Conservation (phyloP, 2,113 vertebrate genomes). For the Aviceda subcristata region DNA sequence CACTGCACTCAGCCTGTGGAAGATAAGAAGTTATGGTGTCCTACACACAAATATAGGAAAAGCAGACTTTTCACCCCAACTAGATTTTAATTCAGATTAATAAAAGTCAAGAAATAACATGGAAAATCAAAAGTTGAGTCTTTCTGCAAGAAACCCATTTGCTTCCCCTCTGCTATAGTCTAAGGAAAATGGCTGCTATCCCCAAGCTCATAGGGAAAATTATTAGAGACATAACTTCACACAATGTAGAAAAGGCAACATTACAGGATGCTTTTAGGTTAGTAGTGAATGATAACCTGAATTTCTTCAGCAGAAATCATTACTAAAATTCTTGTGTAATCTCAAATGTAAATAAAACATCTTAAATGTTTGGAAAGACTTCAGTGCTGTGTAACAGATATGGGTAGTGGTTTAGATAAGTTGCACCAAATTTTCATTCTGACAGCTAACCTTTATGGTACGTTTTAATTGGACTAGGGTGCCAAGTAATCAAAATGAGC, state of each 20-base stretch:
- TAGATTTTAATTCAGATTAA: not conserved
- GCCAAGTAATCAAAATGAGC: slow-evolving; percentile 34
- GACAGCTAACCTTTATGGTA: not conserved
- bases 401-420: not conserved
- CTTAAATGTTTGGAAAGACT: not conserved
- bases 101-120: not conserved
- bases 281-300: not conserved
- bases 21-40: not conserved
- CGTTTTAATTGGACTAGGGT: not conserved
- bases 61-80: not conserved
- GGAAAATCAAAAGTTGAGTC: not conserved
- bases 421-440: not conserved
- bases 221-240: not conserved
- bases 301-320: not conserved
- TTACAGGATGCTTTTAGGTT: not conserved
- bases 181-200: not conserved
- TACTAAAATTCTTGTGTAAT: not conserved
- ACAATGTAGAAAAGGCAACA: not conserved
- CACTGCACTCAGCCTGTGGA: not conserved
- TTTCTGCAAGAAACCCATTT: not conserved
- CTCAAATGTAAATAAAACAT: not conserved
- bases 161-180: not conserved
- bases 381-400: not conserved
- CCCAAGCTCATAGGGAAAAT: not conserved
- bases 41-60: not conserved